phyloP scores from a whole-genome alignment of 2,888 invertebrate genomes.

The Nesidiocoris tenuis region DNA sequence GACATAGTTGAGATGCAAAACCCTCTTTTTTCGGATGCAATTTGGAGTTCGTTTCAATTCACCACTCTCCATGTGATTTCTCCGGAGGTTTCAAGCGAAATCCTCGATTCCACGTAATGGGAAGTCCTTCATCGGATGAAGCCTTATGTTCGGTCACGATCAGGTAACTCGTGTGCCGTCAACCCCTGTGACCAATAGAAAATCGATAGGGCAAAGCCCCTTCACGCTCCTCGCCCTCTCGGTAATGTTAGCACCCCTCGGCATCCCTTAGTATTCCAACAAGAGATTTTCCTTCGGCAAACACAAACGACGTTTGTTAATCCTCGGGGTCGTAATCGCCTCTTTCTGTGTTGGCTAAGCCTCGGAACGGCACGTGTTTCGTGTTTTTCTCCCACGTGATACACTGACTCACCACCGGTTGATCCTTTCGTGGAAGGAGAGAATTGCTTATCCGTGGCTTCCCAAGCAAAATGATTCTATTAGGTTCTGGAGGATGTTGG shows the following conservation, averaged over 20 bases:
- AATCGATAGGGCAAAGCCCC: neutral
- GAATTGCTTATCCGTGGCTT: too few species aligned
- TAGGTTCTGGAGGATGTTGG: too few species aligned
- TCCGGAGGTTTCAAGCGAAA: too few species aligned
- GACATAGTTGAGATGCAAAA: too few species aligned
- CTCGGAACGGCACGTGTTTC: neutral
- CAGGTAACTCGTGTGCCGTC: neutral
- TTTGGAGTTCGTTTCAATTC: too few species aligned
- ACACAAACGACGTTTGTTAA: neutral
- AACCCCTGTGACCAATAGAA: neutral
- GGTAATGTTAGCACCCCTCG: neutral
- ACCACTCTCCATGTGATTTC: too few species aligned
- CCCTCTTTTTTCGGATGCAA: too few species aligned
- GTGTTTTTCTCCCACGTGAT: neutral
- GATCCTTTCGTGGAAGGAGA: neutral
- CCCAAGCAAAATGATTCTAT: too few species aligned
- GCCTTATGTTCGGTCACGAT: too few species aligned
- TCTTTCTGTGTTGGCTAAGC: neutral
- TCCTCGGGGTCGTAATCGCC: neutral
- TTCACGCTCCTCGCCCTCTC: neutral
- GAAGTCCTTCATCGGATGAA: too few species aligned
- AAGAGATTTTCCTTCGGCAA: neutral
- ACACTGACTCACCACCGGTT: neutral
- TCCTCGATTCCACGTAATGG: too few species aligned
- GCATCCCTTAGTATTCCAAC: neutral